Evolutionary conservation across 2,113 vertebrate genomes (phyloP).

Genomic region (Coracopsis vasa): DNA sequence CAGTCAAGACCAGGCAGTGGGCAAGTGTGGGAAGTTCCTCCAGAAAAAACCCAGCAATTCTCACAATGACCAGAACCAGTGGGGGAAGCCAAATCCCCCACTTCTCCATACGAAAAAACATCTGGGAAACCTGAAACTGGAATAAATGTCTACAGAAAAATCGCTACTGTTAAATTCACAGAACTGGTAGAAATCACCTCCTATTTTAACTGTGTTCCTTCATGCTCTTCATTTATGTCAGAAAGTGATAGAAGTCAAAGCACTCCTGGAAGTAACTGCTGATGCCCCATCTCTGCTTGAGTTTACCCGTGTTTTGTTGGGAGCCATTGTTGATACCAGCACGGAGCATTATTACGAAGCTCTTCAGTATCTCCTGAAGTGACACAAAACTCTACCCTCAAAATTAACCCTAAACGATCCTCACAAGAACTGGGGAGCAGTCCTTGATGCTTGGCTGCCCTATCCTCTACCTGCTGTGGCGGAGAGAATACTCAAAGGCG

Average conservation of each 20-base stretch:
- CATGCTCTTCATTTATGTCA: background rate
- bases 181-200: background rate
- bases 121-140: background rate
- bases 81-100: background rate
- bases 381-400: conserved; percentile 1
- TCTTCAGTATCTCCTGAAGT: background rate
- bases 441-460: background rate
- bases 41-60: background rate
- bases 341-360: background rate
- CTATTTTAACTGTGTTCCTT: background rate
- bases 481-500: background rate
- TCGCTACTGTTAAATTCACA: background rate
- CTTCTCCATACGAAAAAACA: background rate
- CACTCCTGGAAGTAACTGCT: background rate
- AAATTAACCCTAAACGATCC: conserved; percentile 34
- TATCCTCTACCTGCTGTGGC: background rate
- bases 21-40: background rate
- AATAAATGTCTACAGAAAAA: background rate
- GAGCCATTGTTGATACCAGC: conserved; percentile 20
- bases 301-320: conserved; percentile 3
- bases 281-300: conserved; percentile 37
- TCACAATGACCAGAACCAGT: background rate
- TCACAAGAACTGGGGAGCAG: background rate
- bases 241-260: background rate
- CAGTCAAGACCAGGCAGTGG: background rate